Evolutionary conservation across 1,140 invertebrate genomes (phyloP), one percentile per base, ranked within the genome.

Genomic region (Zaprionus inermis): DNA sequence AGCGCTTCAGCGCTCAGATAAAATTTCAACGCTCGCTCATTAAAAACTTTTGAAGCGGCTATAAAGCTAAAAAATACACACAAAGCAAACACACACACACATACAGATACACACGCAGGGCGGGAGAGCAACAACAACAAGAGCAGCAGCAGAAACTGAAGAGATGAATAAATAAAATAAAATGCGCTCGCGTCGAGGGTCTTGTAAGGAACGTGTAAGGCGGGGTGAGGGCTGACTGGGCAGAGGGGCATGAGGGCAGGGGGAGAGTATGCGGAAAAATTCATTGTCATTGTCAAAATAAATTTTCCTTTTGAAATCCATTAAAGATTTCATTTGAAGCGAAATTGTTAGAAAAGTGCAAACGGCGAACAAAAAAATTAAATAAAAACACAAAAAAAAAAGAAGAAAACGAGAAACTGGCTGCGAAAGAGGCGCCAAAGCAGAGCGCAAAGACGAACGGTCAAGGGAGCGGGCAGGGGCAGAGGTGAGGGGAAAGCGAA

Each of bases 201-300:
- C 49, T 51, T 22, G 18, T 20, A 14, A 51, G 18, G 49, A 14
- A 51, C 49, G 22, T 51, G 12, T 11, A 49, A 18, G 18, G 2
- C 6, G 34, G 12, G 20, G 12, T 20, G 16, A 36, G 54, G 54
- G 30, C 5, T n/a, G n/a, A n/a, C n/a, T 3, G 5, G 6, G 36
- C 0, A 44, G 49, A 38, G 76, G 22, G 46, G 63, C n/a, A 1
- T 49, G 20, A 0, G 22, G 22, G 4, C 16, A 11, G 18, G 2
- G 49, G 12, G 54, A 59, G 58, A n/a, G 57, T 46, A 66, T 51
- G 64, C 46, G 56, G 55, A 64, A 81, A 81, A 82, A 81, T 82
- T 82, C 79, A 81, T 81, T 81, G 79, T 81, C 79, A 81, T 81
- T 78, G 79, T 81, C 79, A 81, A 81, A 81, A 81, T 81, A 81